phyloP scores from a whole-genome alignment of 2,113 vertebrate genomes.

The cattle (Bos taurus) region DNA sequence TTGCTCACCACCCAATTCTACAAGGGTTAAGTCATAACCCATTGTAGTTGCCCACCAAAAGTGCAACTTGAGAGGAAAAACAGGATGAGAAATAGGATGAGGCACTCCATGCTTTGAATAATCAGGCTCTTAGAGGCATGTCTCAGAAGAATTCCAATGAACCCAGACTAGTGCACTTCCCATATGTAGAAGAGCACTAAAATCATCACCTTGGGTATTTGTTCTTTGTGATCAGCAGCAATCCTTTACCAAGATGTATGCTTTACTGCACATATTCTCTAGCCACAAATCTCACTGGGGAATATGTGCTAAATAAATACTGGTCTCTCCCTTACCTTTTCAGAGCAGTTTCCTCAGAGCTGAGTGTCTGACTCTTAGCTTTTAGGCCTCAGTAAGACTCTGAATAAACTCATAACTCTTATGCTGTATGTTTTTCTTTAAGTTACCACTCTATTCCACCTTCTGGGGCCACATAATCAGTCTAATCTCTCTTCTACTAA shows the following conservation, averaged over 20 bases:
- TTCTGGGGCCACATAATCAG: neutral
- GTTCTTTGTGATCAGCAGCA: neutral
- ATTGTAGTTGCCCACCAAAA: neutral
- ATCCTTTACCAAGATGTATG: neutral
- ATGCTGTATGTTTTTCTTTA: neutral
- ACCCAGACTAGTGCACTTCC: neutral
- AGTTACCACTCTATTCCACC: neutral
- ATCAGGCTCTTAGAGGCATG: neutral
- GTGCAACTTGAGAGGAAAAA: neutral
- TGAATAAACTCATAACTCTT: neutral
- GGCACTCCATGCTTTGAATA: neutral
- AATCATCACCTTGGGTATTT: neutral
- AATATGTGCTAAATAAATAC: neutral
- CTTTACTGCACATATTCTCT: neutral
- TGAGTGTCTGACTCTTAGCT: neutral
- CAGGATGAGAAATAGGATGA: neutral
- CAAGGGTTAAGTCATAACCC: neutral
- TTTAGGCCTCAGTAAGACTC: neutral
- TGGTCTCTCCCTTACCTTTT: neutral
- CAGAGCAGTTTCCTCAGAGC: neutral
- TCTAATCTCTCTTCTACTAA: neutral
- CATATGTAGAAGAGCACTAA: neutral
- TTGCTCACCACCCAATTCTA: neutral
- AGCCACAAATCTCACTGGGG: neutral
- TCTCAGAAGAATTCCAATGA: neutral